phyloP scores from a whole-genome alignment of 2,888 invertebrate genomes.

The Athalia circularis region DNA sequence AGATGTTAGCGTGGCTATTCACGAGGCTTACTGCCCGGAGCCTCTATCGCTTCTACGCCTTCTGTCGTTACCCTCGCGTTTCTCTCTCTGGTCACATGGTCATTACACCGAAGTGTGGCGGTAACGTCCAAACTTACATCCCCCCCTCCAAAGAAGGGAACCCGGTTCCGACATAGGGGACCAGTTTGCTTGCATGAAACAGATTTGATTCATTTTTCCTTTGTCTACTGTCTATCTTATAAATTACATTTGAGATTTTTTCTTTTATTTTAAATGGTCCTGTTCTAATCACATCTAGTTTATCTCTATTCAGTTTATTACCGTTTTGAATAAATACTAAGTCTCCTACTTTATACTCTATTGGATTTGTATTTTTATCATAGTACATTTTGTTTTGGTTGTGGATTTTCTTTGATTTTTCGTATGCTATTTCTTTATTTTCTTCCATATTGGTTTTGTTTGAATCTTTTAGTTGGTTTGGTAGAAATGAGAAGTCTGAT shows the following conservation, averaged over 20 bases:
- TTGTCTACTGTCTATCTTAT: conserved; percentile 42
- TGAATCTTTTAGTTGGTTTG: neutral
- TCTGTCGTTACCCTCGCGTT: neutral
- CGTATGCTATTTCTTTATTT: conserved; percentile 30
- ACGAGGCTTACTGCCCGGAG: conserved; percentile 11
- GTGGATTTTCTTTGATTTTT: conserved; percentile 49
- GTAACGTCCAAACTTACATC: conserved; percentile 40
- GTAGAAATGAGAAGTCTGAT: conserved; percentile 22
- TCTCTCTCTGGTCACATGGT: too few species aligned
- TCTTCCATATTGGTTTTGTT: conserved; percentile 10
- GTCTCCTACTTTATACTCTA: conserved; percentile 50
- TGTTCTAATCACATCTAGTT: conserved; percentile 48
- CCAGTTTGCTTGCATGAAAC: conserved; percentile 47
- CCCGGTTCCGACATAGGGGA: conserved; percentile 17
- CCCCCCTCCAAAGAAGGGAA: conserved; percentile 22
- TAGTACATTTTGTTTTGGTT: conserved; percentile 50
- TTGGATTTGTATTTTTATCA: conserved; percentile 44
- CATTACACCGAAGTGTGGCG: too few species aligned
- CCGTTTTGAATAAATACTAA: conserved; percentile 50
- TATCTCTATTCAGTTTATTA: conserved; percentile 51
- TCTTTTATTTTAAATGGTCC: conserved; percentile 50
- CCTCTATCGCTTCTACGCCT: neutral
- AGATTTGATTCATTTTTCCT: conserved; percentile 40
- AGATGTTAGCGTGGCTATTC: conserved; percentile 1
- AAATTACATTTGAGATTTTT: conserved; percentile 51